Evolutionary conservation across 2,113 vertebrate species (phyloP).

Genomic region (Lonchura striata): DNA sequence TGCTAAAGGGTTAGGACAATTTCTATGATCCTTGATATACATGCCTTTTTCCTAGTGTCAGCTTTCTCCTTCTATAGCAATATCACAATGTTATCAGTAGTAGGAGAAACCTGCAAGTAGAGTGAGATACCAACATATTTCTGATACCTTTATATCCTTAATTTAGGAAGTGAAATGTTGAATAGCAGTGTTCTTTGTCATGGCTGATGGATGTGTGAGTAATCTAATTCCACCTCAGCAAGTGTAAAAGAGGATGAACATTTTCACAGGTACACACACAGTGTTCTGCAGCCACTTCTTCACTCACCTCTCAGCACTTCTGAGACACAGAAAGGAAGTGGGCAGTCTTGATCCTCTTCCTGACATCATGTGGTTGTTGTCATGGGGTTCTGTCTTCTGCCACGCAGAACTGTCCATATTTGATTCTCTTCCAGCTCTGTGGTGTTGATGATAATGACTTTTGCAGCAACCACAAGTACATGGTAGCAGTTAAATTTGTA

Average conservation of each 20-base stretch:
- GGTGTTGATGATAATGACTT: not conserved
- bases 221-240: not conserved
- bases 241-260: not conserved
- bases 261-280: fast-evolving
- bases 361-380: not conserved
- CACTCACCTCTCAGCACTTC: not conserved
- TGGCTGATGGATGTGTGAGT: not conserved
- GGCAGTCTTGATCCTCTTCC: not conserved
- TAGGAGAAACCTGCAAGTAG: not conserved
- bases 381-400: not conserved
- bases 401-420: fast-evolving
- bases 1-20: not conserved
- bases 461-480: not conserved
- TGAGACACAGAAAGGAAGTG: not conserved
- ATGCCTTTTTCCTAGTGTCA: not conserved
- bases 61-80: not conserved
- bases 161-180: not conserved
- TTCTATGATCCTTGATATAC: not conserved
- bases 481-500: not conserved
- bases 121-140: not conserved
- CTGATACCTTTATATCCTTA: not conserved
- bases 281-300: not conserved
- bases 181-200: not conserved
- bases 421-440: not conserved
- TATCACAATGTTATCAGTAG: not conserved